These are phyloP conservation scores for Argyrosomus japonicus DNA, from an alignment of 2,113 vertebrate species.

Conservation along the genomic window DNA sequence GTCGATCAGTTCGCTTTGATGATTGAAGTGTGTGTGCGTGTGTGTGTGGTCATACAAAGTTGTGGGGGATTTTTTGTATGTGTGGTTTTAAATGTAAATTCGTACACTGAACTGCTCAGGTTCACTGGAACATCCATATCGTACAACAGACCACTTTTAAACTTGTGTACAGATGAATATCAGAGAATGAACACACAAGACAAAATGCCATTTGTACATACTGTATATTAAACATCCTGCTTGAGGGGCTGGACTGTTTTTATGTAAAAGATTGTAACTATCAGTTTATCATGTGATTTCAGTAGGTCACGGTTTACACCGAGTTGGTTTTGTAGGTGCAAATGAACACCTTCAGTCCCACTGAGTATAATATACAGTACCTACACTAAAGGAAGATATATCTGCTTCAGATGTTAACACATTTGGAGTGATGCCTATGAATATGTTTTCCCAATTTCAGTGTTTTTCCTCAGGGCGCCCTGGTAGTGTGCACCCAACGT, in stretches of 20 bases:
- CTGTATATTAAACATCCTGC: conserved; percentile 23
- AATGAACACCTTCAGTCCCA: not conserved
- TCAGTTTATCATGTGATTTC: not conserved
- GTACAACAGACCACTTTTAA: not conserved
- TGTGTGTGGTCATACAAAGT: not conserved
- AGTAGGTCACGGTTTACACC: not conserved
- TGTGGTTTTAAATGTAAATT: conserved; percentile 13
- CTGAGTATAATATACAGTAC: not conserved
- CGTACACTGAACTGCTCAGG: not conserved
- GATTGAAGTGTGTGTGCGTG: conserved; percentile 55
- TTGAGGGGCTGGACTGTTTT: not conserved
- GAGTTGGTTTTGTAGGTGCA: not conserved
- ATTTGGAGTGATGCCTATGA: no score
- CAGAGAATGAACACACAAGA: not conserved
- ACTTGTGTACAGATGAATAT: not conserved
- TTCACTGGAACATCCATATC: not conserved
- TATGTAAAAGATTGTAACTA: not conserved
- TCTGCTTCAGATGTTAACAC: not conserved
- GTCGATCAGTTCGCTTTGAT: conserved; percentile 88
- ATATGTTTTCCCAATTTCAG: no score
- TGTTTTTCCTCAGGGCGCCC: no score
- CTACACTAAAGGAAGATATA: not conserved
- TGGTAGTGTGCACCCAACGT: no score
- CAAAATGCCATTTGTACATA: conserved; percentile 14
- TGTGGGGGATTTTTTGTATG: not conserved